A percentile compares a stretch with the other conserved stretches of the same genome.
phyloP scores from a whole-genome alignment of 2,888 invertebrate species.

The Phengaris alcon region DNA sequence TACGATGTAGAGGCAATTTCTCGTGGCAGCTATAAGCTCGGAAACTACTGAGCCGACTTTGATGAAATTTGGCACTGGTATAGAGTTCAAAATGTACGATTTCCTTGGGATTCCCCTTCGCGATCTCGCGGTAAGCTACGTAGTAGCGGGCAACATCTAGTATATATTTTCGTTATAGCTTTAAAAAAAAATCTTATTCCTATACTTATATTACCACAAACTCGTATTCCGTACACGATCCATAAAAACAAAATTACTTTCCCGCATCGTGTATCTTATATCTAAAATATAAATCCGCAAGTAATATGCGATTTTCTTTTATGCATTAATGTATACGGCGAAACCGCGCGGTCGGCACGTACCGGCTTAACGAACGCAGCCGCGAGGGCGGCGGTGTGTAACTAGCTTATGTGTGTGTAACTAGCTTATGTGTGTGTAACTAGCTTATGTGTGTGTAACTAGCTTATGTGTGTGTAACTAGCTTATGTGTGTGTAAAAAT shows the following conservation, averaged over 20 bases:
- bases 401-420: background rate
- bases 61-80: too few relatives aligned
- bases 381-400: background rate
- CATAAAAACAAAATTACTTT: background rate
- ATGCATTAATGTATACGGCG: background rate
- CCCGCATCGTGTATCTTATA: background rate
- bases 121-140: too few relatives aligned
- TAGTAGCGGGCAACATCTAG: too few relatives aligned
- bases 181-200: background rate
- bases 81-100: too few relatives aligned
- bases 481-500: background rate
- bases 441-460: background rate
- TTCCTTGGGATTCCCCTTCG: too few relatives aligned
- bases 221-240: background rate
- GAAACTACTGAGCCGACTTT: too few relatives aligned
- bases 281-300: background rate
- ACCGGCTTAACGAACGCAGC: background rate
- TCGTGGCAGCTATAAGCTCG: too few relatives aligned
- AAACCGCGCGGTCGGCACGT: slow-evolving; percentile 10
- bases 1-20: too few relatives aligned
- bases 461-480: background rate
- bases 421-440: too few relatives aligned
- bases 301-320: background rate
- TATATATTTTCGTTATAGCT: background rate
- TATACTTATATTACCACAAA: background rate